Evolutionary conservation across 2,888 invertebrate species (phyloP).

Genomic region (Tineola bisselliella): DNA sequence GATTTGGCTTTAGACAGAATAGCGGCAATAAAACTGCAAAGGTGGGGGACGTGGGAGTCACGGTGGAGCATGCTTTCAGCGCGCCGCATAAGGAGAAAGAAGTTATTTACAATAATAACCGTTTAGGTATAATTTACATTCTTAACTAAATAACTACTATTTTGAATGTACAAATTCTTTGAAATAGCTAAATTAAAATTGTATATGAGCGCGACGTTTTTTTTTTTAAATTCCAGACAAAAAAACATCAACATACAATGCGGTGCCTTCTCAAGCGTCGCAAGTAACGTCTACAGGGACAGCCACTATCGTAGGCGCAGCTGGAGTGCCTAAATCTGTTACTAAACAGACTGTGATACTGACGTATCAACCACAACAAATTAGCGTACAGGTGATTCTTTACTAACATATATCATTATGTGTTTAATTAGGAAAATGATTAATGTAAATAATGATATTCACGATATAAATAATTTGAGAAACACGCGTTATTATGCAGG

Average conservation of each 20-base stretch:
- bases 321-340: constrained; percentile 48
- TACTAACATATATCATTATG: no score
- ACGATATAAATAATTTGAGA: no score
- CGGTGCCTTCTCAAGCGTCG: constrained; percentile 37
- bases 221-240: constrained; percentile 36
- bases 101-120: constrained; percentile 61
- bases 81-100: constrained; percentile 55
- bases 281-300: constrained; percentile 40
- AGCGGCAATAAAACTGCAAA: constrained; percentile 73
- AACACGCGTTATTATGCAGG: not conserved
- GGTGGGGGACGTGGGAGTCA: constrained; percentile 70
- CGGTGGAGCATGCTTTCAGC: constrained; percentile 52
- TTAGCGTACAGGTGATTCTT: constrained; percentile 18
- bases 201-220: no score
- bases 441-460: no score
- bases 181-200: no score
- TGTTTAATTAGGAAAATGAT: no score
- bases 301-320: constrained; percentile 42
- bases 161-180: no score
- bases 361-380: constrained; percentile 57
- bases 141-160: no score
- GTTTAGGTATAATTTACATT: not conserved
- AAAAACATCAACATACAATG: constrained; percentile 44
- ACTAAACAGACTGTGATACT: constrained; percentile 59
- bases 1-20: constrained; percentile 79